These are phyloP conservation scores for Meloidogyne exigua DNA, from an alignment of 1,140 invertebrate species.

Conservation along the genomic window DNA sequence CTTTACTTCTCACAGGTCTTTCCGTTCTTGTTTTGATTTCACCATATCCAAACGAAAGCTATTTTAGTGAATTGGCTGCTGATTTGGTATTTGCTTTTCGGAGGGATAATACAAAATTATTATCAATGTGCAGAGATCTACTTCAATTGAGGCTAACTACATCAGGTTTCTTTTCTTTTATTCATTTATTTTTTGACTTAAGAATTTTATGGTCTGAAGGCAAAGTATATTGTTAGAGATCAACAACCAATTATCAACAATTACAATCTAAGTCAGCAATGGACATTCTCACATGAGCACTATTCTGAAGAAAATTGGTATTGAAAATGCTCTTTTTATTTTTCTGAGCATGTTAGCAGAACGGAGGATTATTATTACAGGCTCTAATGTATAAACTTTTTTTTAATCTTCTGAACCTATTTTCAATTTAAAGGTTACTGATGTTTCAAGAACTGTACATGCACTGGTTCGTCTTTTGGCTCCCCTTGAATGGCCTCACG, in stretches of 20 bases:
- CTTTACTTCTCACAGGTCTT: conserved; percentile 1
- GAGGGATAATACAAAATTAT: conserved; percentile 36
- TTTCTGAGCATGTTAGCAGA: conserved; percentile 46
- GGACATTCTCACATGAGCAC: conserved; percentile 26
- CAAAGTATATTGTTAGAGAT: conserved; percentile 32
- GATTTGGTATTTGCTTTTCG: conserved; percentile 36
- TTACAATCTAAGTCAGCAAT: conserved; percentile 1
- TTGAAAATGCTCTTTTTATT: conserved; percentile 38
- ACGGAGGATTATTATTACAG: conserved; percentile 44
- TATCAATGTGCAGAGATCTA: conserved; percentile 37
- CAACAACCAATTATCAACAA: not conserved
- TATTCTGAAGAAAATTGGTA: conserved; percentile 39
- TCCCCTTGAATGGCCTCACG: conserved; percentile 48
- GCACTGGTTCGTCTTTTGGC: conserved; percentile 42
- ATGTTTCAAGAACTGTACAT: conserved; percentile 42
- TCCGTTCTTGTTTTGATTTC: conserved; percentile 46
- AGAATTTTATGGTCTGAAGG: conserved; percentile 19
- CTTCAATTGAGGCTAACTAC: conserved; percentile 37
- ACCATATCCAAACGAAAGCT: conserved; percentile 35
- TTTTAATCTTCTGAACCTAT: not conserved
- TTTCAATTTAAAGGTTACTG: conserved; percentile 32
- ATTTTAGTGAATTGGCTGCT: conserved; percentile 42
- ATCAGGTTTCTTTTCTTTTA: conserved; percentile 25
- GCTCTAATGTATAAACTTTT: conserved; percentile 33
- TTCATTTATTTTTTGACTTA: conserved; percentile 12